Base-by-base conservation (phyloP, 2,113 vertebrate species). In the Pithys albifrons region DNA sequence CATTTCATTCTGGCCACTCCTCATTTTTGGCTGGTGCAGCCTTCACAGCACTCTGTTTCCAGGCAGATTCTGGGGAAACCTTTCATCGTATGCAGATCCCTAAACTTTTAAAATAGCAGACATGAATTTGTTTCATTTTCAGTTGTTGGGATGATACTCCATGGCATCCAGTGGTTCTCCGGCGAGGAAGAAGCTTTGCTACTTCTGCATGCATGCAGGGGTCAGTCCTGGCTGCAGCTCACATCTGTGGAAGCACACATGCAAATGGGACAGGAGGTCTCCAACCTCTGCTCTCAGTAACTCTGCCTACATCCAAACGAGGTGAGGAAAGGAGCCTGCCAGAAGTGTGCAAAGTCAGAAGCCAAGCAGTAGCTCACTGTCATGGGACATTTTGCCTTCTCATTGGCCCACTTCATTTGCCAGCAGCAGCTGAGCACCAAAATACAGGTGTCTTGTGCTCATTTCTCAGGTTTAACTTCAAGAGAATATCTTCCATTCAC, bases 221-320 rank as follows among this genome's bases (percentile, higher is more conserved):
- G 3, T 41, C 73, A 73, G 49, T 29, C n/a, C 51, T 6, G 5
- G 75, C 29, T 76, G 48, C 62, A 41, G 15, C 19, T 76, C 19
- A 11, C 12, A 46, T 17, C 22, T 45, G 24, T 88, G 78, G 12
- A 25, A 24, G 20, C 67, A 49, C 23, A n/a, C 4, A 10, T 0
- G 0, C 7, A 43, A 49, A 35, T 8, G 12, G n/a, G 19, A 6
- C 13, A 57, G 46, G n/a, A 77, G 15, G 4, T 82, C 27, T 78
- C 66, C 61, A 80, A 13, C 5, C 15, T 57, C 29, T 33, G 51
- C n/a, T 73, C 11, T 9, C 0, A 0, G 33, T 19, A 39, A 27
- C 51, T 90, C 24, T 22, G 2, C 29, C 23, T 46, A 19, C 29
- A 35, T 27, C n/a, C 24, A 33, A 85, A 29, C 10, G 10, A 14